These are phyloP conservation scores for Scatophagus argus DNA, from an alignment of 2,113 vertebrate genomes.

Conservation along the genomic window DNA sequence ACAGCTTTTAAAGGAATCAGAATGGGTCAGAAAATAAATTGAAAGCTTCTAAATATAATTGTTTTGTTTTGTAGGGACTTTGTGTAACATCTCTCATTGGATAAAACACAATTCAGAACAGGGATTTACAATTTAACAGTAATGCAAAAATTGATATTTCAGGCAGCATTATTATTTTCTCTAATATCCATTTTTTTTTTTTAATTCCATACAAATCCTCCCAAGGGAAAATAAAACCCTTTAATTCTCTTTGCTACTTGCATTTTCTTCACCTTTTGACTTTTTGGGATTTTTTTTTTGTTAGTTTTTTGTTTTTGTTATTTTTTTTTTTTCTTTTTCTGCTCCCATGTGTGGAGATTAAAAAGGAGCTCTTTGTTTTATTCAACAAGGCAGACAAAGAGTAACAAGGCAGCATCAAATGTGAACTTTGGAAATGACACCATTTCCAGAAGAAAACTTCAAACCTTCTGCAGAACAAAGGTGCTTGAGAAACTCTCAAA, in stretches of 20 bases:
- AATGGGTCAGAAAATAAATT: background rate
- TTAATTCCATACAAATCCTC: constrained; percentile 30
- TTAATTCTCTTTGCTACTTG: background rate
- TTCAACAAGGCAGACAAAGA: constrained; percentile 15
- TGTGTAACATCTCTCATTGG: background rate
- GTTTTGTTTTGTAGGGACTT: background rate
- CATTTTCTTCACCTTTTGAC: constrained; percentile 28
- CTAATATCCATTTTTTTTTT: constrained; percentile 16
- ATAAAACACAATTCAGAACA: constrained; percentile 7
- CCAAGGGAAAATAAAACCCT: constrained; percentile 13
- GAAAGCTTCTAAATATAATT: background rate
- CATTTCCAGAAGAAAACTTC: constrained; percentile 25
- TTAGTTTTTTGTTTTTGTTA: constrained; percentile 4
- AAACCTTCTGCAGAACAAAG: constrained; percentile 32
- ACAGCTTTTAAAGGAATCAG: background rate
- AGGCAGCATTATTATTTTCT: constrained; percentile 24
- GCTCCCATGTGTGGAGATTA: background rate
- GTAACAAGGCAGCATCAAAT: constrained; percentile 12
- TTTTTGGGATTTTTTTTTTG: constrained; percentile 2
- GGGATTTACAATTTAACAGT: constrained; percentile 22
- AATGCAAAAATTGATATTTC: constrained; percentile 37
- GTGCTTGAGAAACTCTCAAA: constrained; percentile 1
- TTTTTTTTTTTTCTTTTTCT: too few relatives aligned
- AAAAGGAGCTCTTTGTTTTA: constrained; percentile 31
- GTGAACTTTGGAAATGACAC: constrained; percentile 23